Evolutionary conservation across 1,140 invertebrate genomes (phyloP), one percentile per base, ranked within the genome.

Genomic region (Trachelipus rathkii): DNA sequence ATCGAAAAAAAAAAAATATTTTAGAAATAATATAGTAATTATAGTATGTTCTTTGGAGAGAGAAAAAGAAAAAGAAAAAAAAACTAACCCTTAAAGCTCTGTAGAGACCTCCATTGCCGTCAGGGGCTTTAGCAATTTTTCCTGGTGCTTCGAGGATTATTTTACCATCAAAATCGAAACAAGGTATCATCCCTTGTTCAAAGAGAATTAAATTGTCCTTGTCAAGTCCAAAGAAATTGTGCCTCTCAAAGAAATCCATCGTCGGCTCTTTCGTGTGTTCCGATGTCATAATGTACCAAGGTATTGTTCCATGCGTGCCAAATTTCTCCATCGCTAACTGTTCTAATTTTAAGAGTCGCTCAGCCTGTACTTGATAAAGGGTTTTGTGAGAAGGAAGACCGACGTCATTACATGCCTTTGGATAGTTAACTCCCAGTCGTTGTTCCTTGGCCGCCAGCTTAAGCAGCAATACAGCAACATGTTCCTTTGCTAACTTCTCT

Each of bases 91-190:
- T 87, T 43, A 97, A 85, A 2, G 96, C 95, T 70, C 91, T 87
- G 85, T 98, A 99, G 33, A 99, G 88, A n/a, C 98, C 98, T 74
- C 98, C 98, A 85, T 99, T 99, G 9, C 98, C 98, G 88, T 99
- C 96, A 72, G 97, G 97, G 45, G 97, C 93, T 78, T 91, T 89
- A 0, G 96, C 90, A 33, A 99, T 85, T 82, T 90, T 90, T 81
- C 91, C 83, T 83, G 91, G 85, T 45, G 84, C 83, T 77, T 96
- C 93, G 66, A 99, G 84, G 68, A 99, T 90, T 60, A 99, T 94
- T 87, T 95, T 95, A 0, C 97, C 97, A 82, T 98, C 90, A 84
- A 97, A 93, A 79, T 93, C 91, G 83, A 97, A 96, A 84, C 95
- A 97, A 0, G 97, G 97, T 5, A 99, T 84, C 83, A 94, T 91